Evolutionary conservation across 1,140 invertebrate genomes (phyloP), one percentile per base, ranked within the genome.

Genomic region (Probaryconus sp.): DNA sequence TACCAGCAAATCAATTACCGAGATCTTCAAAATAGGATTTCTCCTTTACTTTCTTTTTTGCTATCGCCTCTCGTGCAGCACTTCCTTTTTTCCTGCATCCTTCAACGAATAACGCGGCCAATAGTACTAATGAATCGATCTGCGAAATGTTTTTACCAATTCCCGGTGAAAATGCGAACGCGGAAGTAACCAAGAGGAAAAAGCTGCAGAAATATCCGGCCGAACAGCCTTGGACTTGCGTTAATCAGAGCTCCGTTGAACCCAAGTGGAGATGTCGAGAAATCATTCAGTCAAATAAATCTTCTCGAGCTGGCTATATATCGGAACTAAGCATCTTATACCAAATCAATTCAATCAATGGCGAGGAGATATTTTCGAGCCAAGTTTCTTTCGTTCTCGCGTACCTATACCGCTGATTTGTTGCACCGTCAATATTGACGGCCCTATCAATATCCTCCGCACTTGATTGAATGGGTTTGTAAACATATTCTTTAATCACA

Each of bases 71-170:
- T 56, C 47, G 14, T 7, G 51, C 33, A 26, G 9, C 43, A 31
- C 28, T 30, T 65, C 71, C 53, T 33, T 51, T 37, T 53, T 50
- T 38, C 42, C 48, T 48, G 53, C 58, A 63, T 69, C 65, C 61
- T 69, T 67, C 55, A 56, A 42, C 70, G 60, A 67, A 55, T 55
- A 77, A 61, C 58, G 70, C 43, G 61, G 33, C 60, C 64, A 61
- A 45, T 58, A 58, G 58, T 61, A 69, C 58, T 30, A 56, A 31
- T 28, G 61, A 71, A 73, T 77, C 65, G 65, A 70, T 70, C 65
- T 55, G 48, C 48, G 55, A 70, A 77, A 73, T 73, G 75, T 77
- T 77, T 77, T 77, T 77, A 77, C 65, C 69, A 73, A 77, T 77
- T 77, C 73, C 75, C 75, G 69, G 38, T 18, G 70, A 73, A 73